Evolutionary conservation across 2,888 invertebrate genomes (phyloP).

Genomic region (Erannis defoliaria): DNA sequence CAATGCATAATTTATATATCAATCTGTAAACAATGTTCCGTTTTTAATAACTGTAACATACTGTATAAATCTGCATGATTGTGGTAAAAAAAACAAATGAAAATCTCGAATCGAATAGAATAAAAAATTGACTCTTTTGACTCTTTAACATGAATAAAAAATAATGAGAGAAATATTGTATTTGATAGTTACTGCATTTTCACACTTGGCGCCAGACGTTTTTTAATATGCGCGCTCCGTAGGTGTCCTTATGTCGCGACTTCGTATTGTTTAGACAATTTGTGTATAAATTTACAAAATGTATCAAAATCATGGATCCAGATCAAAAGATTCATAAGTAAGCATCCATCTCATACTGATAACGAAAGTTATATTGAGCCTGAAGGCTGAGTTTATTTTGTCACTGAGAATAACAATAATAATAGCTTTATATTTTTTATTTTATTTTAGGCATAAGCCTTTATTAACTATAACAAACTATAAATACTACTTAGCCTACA

Average conservation of each 20-base stretch:
- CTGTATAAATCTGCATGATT: slow-evolving; percentile 28
- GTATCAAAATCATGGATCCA: slow-evolving; percentile 35
- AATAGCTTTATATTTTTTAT: too few relatives aligned
- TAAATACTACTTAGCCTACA: too few relatives aligned
- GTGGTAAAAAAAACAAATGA: slow-evolving; percentile 36
- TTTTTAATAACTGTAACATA: slow-evolving; percentile 20
- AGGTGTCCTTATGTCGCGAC: slow-evolving; percentile 57
- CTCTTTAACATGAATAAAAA: too few relatives aligned
- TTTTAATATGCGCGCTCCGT: slow-evolving; percentile 54
- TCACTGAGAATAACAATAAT: too few relatives aligned
- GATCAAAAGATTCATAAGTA: slow-evolving; percentile 5
- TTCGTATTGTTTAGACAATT: slow-evolving; percentile 54
- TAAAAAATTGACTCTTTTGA: slow-evolving; percentile 64
- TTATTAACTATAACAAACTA: too few relatives aligned
- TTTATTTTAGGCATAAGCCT: too few relatives aligned
- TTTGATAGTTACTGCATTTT: slow-evolving; percentile 41
- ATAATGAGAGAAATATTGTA: background rate
- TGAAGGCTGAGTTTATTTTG: too few relatives aligned
- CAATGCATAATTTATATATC: too few relatives aligned
- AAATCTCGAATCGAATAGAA: slow-evolving; percentile 68
- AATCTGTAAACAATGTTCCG: slow-evolving; percentile 12
- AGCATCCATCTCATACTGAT: background rate
- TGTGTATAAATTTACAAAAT: slow-evolving; percentile 49
- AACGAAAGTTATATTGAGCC: too few relatives aligned
- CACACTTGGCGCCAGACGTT: slow-evolving; percentile 22